phyloP scores from a whole-genome alignment of 2,888 invertebrate genomes.

The Drosophila anceps region DNA sequence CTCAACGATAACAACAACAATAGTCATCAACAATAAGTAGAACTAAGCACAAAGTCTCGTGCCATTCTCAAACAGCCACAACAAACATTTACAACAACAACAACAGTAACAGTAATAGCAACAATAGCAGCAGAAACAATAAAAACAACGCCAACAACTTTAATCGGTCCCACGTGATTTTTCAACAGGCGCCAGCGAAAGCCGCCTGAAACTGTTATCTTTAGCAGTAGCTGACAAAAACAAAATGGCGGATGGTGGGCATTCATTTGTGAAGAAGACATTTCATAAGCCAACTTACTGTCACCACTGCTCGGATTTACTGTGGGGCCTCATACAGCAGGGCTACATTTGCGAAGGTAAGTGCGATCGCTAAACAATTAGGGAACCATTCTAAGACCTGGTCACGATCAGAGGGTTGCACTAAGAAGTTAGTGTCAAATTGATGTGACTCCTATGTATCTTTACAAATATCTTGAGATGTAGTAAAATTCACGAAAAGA shows the following conservation, averaged over 20 bases:
- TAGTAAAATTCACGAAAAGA: background rate
- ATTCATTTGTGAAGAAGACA: constrained; percentile 99
- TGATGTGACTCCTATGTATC: background rate
- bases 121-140: constrained; percentile 13
- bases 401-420: background rate
- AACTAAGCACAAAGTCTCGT: constrained; percentile 38
- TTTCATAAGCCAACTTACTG: constrained; percentile 99
- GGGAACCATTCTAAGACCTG: background rate
- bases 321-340: constrained; percentile 99
- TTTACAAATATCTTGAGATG: background rate
- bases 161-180: constrained; percentile 42
- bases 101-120: constrained; percentile 10
- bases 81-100: constrained; percentile 17
- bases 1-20: constrained; percentile 31
- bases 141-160: constrained; percentile 19
- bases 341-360: constrained; percentile 99
- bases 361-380: constrained; percentile 18
- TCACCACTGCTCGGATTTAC: constrained; percentile 99
- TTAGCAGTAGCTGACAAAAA: constrained; percentile 68
- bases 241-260: constrained; percentile 91
- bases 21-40: constrained; percentile 38
- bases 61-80: constrained; percentile 34
- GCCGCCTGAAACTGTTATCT: constrained; percentile 47
- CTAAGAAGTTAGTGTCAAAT: background rate
- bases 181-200: constrained; percentile 30